Conservation (phyloP, 2,888 invertebrate species). For the Coenonympha arcania region DNA sequence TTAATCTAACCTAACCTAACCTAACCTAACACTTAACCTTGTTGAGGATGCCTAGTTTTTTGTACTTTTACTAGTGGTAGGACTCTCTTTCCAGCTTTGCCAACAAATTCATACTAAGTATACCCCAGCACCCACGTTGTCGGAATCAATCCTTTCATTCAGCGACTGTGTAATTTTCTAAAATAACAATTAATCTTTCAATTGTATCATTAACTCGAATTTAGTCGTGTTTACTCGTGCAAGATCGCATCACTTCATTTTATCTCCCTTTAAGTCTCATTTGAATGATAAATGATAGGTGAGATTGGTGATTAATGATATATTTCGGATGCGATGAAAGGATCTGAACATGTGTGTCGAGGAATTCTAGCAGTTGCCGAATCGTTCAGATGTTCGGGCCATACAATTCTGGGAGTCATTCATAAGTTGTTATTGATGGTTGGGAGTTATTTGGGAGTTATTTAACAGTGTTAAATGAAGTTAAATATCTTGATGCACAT, state of each 20-base stretch:
- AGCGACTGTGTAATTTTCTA: conserved; percentile 42
- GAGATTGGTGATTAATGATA: conserved; percentile 63
- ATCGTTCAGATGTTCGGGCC: conserved; percentile 58
- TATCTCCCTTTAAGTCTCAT: conserved; percentile 73
- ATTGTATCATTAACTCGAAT: conserved; percentile 64
- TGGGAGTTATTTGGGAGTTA: too few species aligned
- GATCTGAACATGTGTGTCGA: conserved; percentile 60
- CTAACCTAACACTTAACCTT: too few species aligned
- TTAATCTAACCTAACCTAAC: too few species aligned
- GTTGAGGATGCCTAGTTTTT: too few species aligned
- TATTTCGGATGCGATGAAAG: conserved; percentile 55
- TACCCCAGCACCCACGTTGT: too few species aligned
- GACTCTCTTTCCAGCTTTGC: too few species aligned
- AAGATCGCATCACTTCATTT: conserved; percentile 65
- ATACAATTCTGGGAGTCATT: conserved; percentile 66
- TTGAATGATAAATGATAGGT: conserved; percentile 64
- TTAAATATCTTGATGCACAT: conserved; percentile 17
- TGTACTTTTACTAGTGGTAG: too few species aligned
- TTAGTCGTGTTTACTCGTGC: conserved; percentile 59
- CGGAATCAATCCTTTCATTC: conserved; percentile 43
- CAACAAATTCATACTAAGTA: too few species aligned
- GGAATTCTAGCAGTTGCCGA: conserved; percentile 41
- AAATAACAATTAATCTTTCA: conserved; percentile 60
- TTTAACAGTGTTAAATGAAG: conserved; percentile 23
- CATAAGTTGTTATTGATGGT: conserved; percentile 63